Base-by-base conservation (phyloP, 2,113 vertebrate genomes). In the Triplophysa rosa region DNA sequence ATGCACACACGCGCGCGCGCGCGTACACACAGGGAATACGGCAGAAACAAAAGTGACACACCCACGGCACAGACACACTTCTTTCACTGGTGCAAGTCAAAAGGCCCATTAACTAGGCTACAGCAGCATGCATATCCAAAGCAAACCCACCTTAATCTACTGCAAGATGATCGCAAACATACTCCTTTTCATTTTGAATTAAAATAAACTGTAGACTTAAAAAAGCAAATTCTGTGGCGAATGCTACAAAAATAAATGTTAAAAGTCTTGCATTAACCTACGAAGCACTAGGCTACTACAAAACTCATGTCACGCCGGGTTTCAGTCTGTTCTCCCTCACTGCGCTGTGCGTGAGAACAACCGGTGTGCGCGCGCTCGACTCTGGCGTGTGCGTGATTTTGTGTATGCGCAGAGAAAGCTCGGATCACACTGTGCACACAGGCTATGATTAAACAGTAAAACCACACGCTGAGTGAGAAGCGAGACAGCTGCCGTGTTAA, bases 81-180 rank as follows among this genome's bases (percentile, higher is more conserved):
- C 8, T 4, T 16, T n/a, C 59, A n/a, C 47, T 24, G 29, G 75
- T 76, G 82, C 74, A 65, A 14, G n/a, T 4, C 45, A 19, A 59
- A 67, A 29, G 37, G 40, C 45, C 2, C n/a, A 26, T 37, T 7
- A 42, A 45, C 69, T 52, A 42, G 49, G 37, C 2, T 24, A 29
- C n/a, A 47, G 10, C 11, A 78, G 45, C 67, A 78, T 33, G 80
- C 78, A 37, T 26, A 80, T 59, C 23, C 2, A 40, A 49, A 65
- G 52, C 40, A 17, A 69, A 83, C 84, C 78, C 56, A 85, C 84
- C 84, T 85, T 65, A 12, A 61, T 68, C 49, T 80, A 73, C 4
- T 21, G 67, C 73, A 33, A 61, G 29, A 64, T 40, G 24, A 21
- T 9, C 33, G 19, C 14, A 45, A 67, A 72, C 62, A 54, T 16